Percentiles rank a stretch among this genome's conserved stretches.
Evolutionary conservation across 2,113 vertebrate genomes (phyloP).

Genomic region (Rhineura floridana): DNA sequence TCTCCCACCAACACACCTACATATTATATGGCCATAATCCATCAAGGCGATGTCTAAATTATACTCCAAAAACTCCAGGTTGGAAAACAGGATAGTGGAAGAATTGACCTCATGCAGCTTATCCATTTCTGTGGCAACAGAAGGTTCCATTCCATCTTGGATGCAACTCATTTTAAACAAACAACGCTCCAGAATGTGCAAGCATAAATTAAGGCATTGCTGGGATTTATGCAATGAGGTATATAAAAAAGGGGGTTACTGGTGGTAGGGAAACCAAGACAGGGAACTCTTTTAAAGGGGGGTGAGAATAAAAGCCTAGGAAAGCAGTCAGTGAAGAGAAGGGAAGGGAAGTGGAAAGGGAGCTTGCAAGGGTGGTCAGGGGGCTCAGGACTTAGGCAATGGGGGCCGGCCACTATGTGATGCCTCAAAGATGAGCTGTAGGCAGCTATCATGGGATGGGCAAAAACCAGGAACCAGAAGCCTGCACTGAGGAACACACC

Average conservation of each 20-base stretch:
- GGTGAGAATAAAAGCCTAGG: not conserved
- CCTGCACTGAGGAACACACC: not conserved
- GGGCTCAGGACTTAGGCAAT: no score
- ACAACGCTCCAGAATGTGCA: slow-evolving; percentile 67
- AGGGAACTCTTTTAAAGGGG: not conserved
- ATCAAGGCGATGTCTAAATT: slow-evolving; percentile 71
- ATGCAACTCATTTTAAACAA: slow-evolving; percentile 72
- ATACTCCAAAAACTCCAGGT: slow-evolving; percentile 70
- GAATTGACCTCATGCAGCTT: slow-evolving; percentile 71
- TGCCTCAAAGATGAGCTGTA: no score
- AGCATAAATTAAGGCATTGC: slow-evolving; percentile 71
- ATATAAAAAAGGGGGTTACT: not conserved
- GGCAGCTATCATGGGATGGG: no score
- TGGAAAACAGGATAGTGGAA: slow-evolving; percentile 64
- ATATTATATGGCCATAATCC: slow-evolving; percentile 71
- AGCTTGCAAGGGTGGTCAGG: not conserved
- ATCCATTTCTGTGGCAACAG: slow-evolving; percentile 70
- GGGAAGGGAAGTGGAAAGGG: not conserved
- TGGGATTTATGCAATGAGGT: slow-evolving; percentile 62
- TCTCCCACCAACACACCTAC: slow-evolving; percentile 72
- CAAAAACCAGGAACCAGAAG: not conserved
- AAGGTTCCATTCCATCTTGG: slow-evolving; percentile 62
- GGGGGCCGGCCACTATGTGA: not conserved
- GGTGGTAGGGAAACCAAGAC: slow-evolving; percentile 12
- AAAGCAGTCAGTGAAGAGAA: not conserved